phyloP scores from a whole-genome alignment of 2,888 invertebrate genomes.

The Apamea monoglypha region DNA sequence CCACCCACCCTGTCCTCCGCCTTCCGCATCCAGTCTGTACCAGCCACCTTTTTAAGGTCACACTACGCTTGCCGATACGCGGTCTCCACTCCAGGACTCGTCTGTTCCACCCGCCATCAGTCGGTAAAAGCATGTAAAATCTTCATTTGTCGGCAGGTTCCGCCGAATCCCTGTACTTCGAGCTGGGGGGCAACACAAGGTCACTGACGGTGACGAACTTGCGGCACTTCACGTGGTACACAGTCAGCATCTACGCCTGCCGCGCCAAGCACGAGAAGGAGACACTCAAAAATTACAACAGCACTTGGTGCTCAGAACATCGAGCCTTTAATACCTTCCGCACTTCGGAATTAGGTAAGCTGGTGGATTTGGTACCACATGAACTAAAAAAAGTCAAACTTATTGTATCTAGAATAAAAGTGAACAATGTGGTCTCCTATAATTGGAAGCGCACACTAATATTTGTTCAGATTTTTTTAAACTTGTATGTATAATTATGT shows the following conservation, averaged over 20 bases:
- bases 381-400: background rate
- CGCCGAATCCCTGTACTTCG: constrained; percentile 81
- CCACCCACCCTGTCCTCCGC: background rate
- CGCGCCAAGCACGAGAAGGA: constrained; percentile 91
- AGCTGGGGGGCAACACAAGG: constrained; percentile 87
- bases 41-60: background rate
- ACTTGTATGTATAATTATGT: background rate
- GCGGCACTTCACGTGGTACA: constrained; percentile 95
- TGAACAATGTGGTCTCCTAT: background rate
- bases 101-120: background rate
- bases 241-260: constrained; percentile 94
- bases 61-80: background rate
- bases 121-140: constrained; percentile 1
- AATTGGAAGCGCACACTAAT: background rate
- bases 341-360: constrained; percentile 79
- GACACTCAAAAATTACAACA: constrained; percentile 81
- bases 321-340: constrained; percentile 83
- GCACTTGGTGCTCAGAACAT: constrained; percentile 87
- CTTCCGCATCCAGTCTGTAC: background rate
- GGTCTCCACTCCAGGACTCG: background rate
- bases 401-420: background rate
- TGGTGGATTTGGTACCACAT: background rate
- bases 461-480: constrained; percentile 1
- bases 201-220: constrained; percentile 85
- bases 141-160: constrained; percentile 74